Conservation (phyloP, 2,113 vertebrate species). For the Gallinago media region DNA sequence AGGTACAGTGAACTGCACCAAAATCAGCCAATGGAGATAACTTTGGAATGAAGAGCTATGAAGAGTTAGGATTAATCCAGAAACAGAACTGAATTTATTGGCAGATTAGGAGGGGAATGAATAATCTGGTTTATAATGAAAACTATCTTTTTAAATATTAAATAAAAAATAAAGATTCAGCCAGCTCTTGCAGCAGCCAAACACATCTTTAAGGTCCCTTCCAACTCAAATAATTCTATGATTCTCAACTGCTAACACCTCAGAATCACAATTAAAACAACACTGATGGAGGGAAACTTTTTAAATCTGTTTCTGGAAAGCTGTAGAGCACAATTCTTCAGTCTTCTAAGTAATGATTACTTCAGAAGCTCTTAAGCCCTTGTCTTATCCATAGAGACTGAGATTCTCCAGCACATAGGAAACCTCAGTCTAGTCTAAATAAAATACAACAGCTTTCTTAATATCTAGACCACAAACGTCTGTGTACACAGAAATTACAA, state of each 20-base stretch:
- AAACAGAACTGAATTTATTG: accelerated
- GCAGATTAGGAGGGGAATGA: accelerated
- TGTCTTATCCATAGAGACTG: neutral
- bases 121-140: neutral
- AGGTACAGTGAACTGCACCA: neutral
- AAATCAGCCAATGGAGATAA: neutral
- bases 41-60: neutral
- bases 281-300: neutral
- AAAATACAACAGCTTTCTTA: neutral
- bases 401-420: neutral
- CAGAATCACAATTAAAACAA: neutral
- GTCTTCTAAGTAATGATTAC: conserved; percentile 3
- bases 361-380: conserved; percentile 30
- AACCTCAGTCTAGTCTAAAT: neutral
- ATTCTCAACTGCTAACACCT: neutral
- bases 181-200: neutral
- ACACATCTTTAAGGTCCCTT: too few species aligned
- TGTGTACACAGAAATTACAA: neutral
- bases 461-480: neutral
- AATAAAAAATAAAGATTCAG: neutral
- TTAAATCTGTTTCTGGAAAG: neutral
- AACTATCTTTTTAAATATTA: neutral
- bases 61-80: neutral
- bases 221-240: too few species aligned
- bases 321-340: neutral